Conservation (phyloP, 2,888 invertebrate genomes). For the Gymnocheta viridis region DNA sequence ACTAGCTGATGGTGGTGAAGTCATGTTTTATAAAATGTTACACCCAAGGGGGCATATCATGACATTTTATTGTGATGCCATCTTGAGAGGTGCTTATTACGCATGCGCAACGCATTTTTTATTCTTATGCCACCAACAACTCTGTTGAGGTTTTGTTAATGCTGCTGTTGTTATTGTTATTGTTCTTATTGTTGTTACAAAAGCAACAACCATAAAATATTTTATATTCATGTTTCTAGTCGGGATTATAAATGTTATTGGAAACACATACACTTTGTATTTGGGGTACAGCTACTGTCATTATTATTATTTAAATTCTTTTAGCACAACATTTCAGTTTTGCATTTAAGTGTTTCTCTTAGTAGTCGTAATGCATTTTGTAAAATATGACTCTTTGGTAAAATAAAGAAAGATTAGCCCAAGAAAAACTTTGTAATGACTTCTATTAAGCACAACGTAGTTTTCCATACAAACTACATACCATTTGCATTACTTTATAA, state of each 20-base stretch:
- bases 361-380: constrained; percentile 23
- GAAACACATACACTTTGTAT: constrained; percentile 7
- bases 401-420: no score
- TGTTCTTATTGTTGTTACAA: not conserved
- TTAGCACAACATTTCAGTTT: not conserved
- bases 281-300: constrained; percentile 56
- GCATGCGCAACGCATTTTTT: constrained; percentile 77
- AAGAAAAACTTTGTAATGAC: no score
- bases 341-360: not conserved
- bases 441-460: no score
- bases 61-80: constrained; percentile 81
- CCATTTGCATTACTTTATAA: no score
- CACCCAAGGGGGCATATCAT: constrained; percentile 79
- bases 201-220: constrained; percentile 40
- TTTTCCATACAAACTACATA: no score
- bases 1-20: constrained; percentile 55
- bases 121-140: constrained; percentile 59
- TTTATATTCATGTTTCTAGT: constrained; percentile 36
- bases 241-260: constrained; percentile 45
- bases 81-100: constrained; percentile 81
- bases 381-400: not conserved
- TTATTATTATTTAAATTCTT: constrained; percentile 52
- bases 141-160: not conserved
- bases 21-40: constrained; percentile 70
- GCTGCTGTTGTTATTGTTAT: not conserved